phyloP scores from a whole-genome alignment of 2,113 vertebrate species.

The Dascyllus trimaculatus region DNA sequence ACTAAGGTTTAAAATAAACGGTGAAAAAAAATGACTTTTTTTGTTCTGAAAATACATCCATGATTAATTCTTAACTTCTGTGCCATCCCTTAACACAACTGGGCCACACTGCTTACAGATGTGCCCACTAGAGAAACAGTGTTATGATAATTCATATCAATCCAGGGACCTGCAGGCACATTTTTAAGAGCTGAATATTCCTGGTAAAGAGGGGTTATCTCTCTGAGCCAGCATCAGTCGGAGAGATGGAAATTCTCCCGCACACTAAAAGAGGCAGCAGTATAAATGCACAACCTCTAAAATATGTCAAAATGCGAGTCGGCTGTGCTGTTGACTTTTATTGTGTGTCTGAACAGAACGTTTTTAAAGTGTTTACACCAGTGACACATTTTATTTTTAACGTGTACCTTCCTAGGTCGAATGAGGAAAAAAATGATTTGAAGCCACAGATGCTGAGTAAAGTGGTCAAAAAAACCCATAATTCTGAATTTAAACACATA shows the following conservation, averaged over 20 bases:
- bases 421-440: background rate
- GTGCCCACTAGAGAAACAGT: slow-evolving; percentile 18
- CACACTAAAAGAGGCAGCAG: slow-evolving; percentile 21
- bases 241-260: slow-evolving; percentile 43
- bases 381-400: slow-evolving; percentile 21
- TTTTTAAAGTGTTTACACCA: background rate
- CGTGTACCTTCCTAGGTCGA: background rate
- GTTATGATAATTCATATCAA: slow-evolving; percentile 29
- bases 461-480: background rate
- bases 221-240: slow-evolving; percentile 55
- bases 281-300: slow-evolving; percentile 22
- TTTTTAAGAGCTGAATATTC: slow-evolving; percentile 32
- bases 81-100: background rate
- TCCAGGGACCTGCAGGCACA: slow-evolving; percentile 7
- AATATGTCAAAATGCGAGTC: slow-evolving; percentile 34
- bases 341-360: slow-evolving; percentile 6
- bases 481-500: background rate
- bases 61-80: slow-evolving; percentile 11
- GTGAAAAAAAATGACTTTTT: background rate
- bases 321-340: slow-evolving; percentile 22
- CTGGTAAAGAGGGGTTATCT: slow-evolving; percentile 46
- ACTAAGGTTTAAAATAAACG: background rate
- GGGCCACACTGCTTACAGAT: slow-evolving; percentile 12
- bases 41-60: slow-evolving; percentile 2
- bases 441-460: too few relatives aligned